A percentile compares a stretch with the other conserved stretches of the same genome.
phyloP scores from a whole-genome alignment of 2,113 vertebrate genomes.

The Aspidoscelis tigris region DNA sequence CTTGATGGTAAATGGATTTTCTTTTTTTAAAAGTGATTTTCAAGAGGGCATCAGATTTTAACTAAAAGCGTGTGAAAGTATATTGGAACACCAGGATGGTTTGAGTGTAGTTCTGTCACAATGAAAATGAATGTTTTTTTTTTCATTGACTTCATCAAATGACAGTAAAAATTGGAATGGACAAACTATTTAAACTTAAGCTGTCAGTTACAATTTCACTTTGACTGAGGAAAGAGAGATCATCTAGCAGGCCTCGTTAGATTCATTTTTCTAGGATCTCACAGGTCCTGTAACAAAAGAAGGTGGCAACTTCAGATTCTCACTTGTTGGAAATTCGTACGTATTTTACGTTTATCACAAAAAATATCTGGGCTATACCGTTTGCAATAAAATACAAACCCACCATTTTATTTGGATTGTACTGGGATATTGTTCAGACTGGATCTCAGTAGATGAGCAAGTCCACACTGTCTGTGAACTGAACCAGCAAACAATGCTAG shows the following conservation, averaged over 20 bases:
- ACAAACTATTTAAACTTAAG: conserved; percentile 8
- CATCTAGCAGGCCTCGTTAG: conserved; percentile 11
- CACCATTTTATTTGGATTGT: conserved; percentile 1
- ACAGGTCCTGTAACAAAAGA: background rate
- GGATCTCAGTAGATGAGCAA: background rate
- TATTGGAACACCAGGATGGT: background rate
- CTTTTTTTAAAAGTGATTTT: conserved; percentile 25
- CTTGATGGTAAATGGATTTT: conserved; percentile 41
- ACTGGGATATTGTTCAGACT: conserved; percentile 4
- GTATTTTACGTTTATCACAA: background rate
- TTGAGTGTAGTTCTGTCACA: conserved; percentile 30
- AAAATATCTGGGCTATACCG: background rate
- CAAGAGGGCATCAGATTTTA: conserved; percentile 10
- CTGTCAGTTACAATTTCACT: conserved; percentile 28
- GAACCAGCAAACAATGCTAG: too few relatives aligned
- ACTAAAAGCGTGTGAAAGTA: conserved; percentile 39
- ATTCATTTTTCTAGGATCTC: background rate
- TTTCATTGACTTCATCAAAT: conserved; percentile 22
- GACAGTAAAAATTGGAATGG: conserved; percentile 21
- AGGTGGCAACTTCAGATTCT: background rate
- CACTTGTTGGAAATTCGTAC: background rate
- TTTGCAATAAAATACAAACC: conserved; percentile 15
- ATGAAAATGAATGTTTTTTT: conserved; percentile 5
- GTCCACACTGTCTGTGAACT: too few relatives aligned
- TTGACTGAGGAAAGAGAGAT: background rate